These are phyloP conservation scores for Pitta sordida DNA, from an alignment of 2,113 vertebrate genomes.

Conservation along the genomic window DNA sequence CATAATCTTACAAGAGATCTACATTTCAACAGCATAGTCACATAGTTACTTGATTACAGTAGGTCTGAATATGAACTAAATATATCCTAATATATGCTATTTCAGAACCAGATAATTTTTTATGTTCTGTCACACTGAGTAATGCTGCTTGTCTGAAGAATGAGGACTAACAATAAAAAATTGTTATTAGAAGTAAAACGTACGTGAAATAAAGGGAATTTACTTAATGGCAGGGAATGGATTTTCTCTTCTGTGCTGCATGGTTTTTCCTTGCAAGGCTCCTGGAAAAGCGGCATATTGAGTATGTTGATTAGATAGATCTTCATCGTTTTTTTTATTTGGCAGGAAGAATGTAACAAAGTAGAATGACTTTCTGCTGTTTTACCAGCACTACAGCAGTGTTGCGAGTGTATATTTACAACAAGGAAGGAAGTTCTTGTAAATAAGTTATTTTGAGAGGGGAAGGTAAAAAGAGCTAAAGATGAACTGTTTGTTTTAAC, in stretches of 20 bases:
- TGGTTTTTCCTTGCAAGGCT: not conserved
- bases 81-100: not conserved
- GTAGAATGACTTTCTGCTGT: not conserved
- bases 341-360: not conserved
- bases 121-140: not conserved
- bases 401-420: conserved; percentile 1
- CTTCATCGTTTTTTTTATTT: not conserved
- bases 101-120: not conserved
- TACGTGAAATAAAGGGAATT: not conserved
- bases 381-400: not conserved
- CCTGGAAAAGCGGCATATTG: not conserved
- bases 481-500: not conserved
- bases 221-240: not conserved
- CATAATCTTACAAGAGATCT: not conserved
- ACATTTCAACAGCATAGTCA: not conserved
- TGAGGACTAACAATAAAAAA: not conserved
- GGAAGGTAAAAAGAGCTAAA: not conserved
- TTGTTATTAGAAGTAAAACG: not conserved
- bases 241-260: not conserved
- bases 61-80: not conserved
- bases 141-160: not conserved
- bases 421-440: conserved; percentile 28
- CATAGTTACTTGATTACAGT: not conserved
- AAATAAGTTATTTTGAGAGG: conserved; percentile 24
- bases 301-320: not conserved